Percentiles rank a stretch among this genome's conserved stretches.
These are phyloP conservation scores for Pachliopta kotzebuea DNA, from an alignment of 2,888 invertebrate species.

Conservation along the genomic window DNA sequence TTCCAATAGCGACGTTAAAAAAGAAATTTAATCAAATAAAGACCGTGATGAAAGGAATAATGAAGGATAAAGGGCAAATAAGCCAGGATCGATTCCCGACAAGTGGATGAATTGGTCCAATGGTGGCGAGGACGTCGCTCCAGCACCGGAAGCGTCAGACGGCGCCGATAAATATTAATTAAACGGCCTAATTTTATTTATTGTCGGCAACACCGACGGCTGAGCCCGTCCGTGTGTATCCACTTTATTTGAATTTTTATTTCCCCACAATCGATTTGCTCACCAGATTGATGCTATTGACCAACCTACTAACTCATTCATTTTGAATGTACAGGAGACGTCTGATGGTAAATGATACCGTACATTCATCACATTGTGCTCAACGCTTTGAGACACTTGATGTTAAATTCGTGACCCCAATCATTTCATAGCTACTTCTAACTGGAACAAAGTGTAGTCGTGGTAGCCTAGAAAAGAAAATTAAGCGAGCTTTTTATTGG, in stretches of 20 bases:
- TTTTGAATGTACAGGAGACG: too few relatives aligned
- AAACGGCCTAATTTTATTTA: slow-evolving; percentile 37
- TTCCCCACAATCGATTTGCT: slow-evolving; percentile 10
- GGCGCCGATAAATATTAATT: slow-evolving; percentile 46
- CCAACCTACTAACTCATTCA: too few relatives aligned
- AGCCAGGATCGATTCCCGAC: slow-evolving; percentile 27
- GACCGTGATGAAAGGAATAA: slow-evolving; percentile 17
- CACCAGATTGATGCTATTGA: slow-evolving; percentile 4
- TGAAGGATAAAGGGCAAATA: slow-evolving; percentile 26
- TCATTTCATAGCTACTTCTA: too few relatives aligned
- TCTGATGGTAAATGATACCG: too few relatives aligned
- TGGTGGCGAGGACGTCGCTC: slow-evolving; percentile 33
- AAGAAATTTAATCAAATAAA: slow-evolving; percentile 6
- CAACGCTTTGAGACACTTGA: too few relatives aligned
- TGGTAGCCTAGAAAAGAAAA: too few relatives aligned
- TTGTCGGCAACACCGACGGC: slow-evolving; percentile 28
- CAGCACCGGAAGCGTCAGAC: slow-evolving; percentile 35
- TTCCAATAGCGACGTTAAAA: too few relatives aligned
- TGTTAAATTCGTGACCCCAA: too few relatives aligned
- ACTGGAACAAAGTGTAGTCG: too few relatives aligned
- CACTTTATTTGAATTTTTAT: slow-evolving; percentile 25
- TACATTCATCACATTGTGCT: too few relatives aligned
- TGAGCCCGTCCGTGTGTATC: slow-evolving; percentile 22
- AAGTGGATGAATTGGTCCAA: slow-evolving; percentile 28
- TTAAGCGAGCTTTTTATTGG: too few relatives aligned